These are phyloP conservation scores for Disparrhopalites patrizii DNA, from an alignment of 2,888 invertebrate genomes.

Conservation along the genomic window DNA sequence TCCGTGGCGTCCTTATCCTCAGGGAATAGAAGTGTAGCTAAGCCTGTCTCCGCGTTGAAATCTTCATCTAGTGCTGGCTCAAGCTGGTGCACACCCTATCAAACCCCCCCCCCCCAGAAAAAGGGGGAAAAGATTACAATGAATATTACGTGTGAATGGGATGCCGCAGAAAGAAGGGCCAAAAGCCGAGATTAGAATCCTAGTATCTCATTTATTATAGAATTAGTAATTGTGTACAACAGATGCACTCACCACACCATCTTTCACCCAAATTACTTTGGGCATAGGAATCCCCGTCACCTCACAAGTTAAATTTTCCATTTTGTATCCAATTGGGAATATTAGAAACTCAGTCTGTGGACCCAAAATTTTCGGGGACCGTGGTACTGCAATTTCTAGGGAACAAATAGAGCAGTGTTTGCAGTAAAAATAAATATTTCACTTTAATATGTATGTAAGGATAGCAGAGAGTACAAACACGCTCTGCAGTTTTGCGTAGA, in stretches of 20 bases:
- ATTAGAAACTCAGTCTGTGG: slow-evolving; percentile 19
- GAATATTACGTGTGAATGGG: no score
- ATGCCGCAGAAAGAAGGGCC: no score
- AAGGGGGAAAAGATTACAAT: no score
- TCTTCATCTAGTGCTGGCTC: slow-evolving; percentile 23
- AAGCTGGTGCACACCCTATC: slow-evolving; percentile 16
- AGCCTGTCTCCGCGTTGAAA: slow-evolving; percentile 27
- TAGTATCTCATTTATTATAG: no score
- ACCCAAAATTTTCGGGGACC: slow-evolving; percentile 39
- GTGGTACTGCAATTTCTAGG: slow-evolving; percentile 36
- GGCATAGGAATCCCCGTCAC: slow-evolving; percentile 43
- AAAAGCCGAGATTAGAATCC: no score
- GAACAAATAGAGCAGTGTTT: no score
- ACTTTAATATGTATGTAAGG: no score
- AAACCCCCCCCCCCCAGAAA: no score
- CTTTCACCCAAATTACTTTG: slow-evolving; percentile 37
- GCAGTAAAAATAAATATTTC: no score
- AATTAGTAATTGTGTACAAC: background rate
- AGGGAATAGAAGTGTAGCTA: slow-evolving; percentile 18
- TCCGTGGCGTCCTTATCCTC: background rate
- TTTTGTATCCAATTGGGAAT: slow-evolving; percentile 3
- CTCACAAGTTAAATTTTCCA: slow-evolving; percentile 31
- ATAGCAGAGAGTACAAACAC: no score
- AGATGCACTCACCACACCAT: slow-evolving; percentile 33
- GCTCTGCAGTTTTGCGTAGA: no score